Evolutionary conservation across 2,888 invertebrate species (phyloP), one percentile per base, ranked within the genome.

Genomic region (Latrodectus hesperus): DNA sequence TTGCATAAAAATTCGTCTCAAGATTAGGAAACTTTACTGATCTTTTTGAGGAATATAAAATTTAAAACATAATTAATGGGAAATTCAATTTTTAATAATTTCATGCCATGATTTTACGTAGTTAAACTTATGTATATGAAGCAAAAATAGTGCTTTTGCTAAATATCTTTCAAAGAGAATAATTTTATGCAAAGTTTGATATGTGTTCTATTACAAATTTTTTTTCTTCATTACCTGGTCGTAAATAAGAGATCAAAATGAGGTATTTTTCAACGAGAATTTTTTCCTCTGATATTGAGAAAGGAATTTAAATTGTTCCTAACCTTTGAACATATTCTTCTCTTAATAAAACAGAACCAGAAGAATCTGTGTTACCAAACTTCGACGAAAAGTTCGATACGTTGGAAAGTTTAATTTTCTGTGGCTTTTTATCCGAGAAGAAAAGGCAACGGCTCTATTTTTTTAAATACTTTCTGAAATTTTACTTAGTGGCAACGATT

Each of bases 401-500:
- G 60, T 52, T 51, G 52, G 52, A 81, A 79, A 81, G 81, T 81
- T 81, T 81, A 81, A 81, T 81, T 81, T 74, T 67, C 67, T n/a
- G 70, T 51, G 65, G 73, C 81, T 81, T 81, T 81, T 81, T 81
- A 81, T 81, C 81, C 53, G 22, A n/a, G n/a, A 81, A 74, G 74
- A 81, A 81, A 74, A 51, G 76, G 38, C 26, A 52, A 52, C n/a
- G 67, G 79, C 51, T 73, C 38, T 65, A 51, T 71, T 81, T 81
- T 81, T 81, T 81, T 81, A 81, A 81, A 81, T 81, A 81, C 81
- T 74, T 81, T 52, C 76, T 38, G 73, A 74, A 81, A 81, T 81
- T 81, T 81, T 73, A 22, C 65, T 73, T 72, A 81, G 81, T 81
- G 81, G 81, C 81, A 81, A 81, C 81, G 81, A 81, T 81, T 81